Base-by-base conservation (phyloP, 2,888 invertebrate species). In the Perithous albicinctus region DNA sequence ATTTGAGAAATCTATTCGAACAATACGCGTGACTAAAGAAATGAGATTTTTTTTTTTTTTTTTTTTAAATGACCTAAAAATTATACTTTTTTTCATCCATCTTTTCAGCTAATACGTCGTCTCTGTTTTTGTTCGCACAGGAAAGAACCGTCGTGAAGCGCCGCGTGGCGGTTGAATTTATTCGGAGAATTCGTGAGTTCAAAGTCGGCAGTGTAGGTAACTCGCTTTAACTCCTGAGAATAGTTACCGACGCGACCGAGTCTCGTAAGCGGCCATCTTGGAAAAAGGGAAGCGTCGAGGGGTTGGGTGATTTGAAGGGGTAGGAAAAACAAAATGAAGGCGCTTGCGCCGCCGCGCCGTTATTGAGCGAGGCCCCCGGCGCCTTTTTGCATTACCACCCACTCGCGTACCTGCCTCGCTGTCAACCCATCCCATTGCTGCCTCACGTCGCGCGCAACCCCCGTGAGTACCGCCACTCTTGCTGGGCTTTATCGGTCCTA, bases 321-420 rank as follows among this genome's bases (percentile, higher is more conserved):
- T 88, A 91, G 88, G 91, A 92, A 92, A 92, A 93, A 93, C 92
- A 92, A 92, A 93, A 93, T 92, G 92, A 92, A 92, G 92, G 92
- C 92, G 92, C 92, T 91, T 93, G 92, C 92, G 92, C 92, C 90
- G 90, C 89, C 84, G 86, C 87, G 84, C 80, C 87, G 87, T 92
- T 92, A 92, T 93, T 92, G 92, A 93, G 91, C 92, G 91, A 90
- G 86, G 86, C 87, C 87, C 88, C 90, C 88, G 90, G 88, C 89
- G 89, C 90, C 91, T 92, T 92, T 92, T 92, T 90, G 89, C 89
- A 90, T 89, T 91, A 90, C 88, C 80, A 86, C 89, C 90, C 89
- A 85, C 85, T 82, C 85, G 59, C 85, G 72, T 69, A 73, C 78
- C 70, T 78, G 66, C 75, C 70, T 74, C 73, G 35, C 61, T 46